Evolutionary conservation across 2,888 invertebrate genomes (phyloP), one percentile per base, ranked within the genome.

Genomic region (Coronaproctus castanopsis): DNA sequence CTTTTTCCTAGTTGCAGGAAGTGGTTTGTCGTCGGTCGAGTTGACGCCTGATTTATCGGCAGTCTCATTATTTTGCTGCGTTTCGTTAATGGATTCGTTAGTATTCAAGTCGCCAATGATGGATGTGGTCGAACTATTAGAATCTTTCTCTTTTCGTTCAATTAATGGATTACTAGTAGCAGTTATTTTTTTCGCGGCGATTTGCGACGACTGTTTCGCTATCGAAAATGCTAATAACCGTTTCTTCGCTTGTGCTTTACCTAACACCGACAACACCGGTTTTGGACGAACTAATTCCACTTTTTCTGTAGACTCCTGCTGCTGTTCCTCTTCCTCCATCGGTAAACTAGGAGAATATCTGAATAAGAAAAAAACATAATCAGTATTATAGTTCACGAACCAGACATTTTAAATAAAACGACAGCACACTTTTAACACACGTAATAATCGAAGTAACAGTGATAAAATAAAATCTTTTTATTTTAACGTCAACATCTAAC

Each of bases 201-300:
- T 19, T 21, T 58, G 58, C 10, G 56, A 55, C 2, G 59, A 60
- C 54, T 62, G 62, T 52, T 63, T 64, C 53, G 62, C 57, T 52
- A 64, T 62, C 49, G 63, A 63, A 62, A 64, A 64, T 22, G 64
- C 64, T 59, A 64, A 57, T 20, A 64, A 52, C 3, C 64, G 60
- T 59, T 64, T 64, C 51, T 64, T 64, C 0, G 64, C 64, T 55
- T 64, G 63, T 18, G 54, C 58, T 63, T 63, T 64, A 23, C 64
- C 64, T 36, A 64, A 57, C 3, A 63, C 61, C 0, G 62, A 57
- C 14, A 58, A 59, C 14, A 48, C 52, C 1, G 54, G 14, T 1
- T 51, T 24, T 21, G 56, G 21, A n/a, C 55, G 59, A 55, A 19
- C 55, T 3, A 49, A 36, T n/a, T 21, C 18, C 18, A 8, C 21